Conservation (phyloP, 2,888 invertebrate species). For the Teleogryllus oceanicus region DNA sequence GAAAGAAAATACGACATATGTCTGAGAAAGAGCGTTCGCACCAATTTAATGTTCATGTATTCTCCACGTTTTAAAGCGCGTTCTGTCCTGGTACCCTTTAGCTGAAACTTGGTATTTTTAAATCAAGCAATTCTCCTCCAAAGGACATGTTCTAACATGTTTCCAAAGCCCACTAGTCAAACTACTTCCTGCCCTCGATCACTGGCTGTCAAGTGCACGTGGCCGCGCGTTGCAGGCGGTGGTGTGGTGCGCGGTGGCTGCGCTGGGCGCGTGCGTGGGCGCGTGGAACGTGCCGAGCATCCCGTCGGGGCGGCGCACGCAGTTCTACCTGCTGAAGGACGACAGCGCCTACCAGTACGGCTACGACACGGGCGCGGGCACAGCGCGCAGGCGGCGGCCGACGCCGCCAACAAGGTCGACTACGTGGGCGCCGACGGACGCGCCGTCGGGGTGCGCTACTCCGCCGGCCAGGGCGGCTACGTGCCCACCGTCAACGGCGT, state of each 20-base stretch:
- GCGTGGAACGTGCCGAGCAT: constrained; percentile 41
- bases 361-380: constrained; percentile 47
- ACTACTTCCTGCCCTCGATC: background rate
- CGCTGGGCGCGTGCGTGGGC: background rate
- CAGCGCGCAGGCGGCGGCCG: constrained; percentile 44
- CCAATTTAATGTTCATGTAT: too few species aligned
- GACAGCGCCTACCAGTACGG: constrained; percentile 47
- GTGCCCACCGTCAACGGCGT: constrained; percentile 37
- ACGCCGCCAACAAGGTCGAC: constrained; percentile 44
- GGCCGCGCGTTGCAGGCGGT: background rate
- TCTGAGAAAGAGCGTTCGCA: too few species aligned
- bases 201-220: too few species aligned
- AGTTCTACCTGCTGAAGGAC: constrained; percentile 46
- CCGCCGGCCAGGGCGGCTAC: constrained; percentile 44
- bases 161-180: too few species aligned
- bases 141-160: too few species aligned
- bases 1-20: too few species aligned
- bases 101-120: too few species aligned
- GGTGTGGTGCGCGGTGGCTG: background rate
- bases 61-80: too few species aligned
- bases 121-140: too few species aligned
- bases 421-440: constrained; percentile 42
- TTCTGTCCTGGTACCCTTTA: too few species aligned
- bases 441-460: constrained; percentile 43
- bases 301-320: constrained; percentile 43